These are phyloP conservation scores for Atherinomorus stipes DNA, from an alignment of 2,113 vertebrate genomes.

Conservation along the genomic window DNA sequence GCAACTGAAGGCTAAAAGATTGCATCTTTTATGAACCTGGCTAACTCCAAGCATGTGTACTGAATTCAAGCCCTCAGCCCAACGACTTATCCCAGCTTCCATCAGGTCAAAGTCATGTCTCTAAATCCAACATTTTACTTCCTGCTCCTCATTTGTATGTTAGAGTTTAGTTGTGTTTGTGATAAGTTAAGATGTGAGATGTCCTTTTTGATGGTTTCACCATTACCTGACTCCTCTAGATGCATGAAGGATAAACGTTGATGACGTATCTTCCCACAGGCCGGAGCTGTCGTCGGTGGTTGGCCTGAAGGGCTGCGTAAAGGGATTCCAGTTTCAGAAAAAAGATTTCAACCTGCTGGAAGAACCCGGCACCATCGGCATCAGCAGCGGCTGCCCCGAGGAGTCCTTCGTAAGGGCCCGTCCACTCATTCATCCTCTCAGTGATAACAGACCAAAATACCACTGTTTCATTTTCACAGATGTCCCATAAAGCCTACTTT, in stretches of 20 bases:
- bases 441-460: not conserved
- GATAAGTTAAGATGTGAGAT: too few species aligned
- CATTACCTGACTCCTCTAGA: too few species aligned
- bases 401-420: slow-evolving; percentile 90
- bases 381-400: slow-evolving; percentile 96
- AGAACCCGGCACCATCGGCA: slow-evolving; percentile 93
- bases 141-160: too few species aligned
- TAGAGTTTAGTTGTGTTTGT: too few species aligned
- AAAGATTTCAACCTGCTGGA: slow-evolving; percentile 97
- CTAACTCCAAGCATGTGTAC: too few species aligned
- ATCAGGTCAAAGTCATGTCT: too few species aligned
- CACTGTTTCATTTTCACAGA: slow-evolving; percentile 75
- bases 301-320: slow-evolving; percentile 93
- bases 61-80: too few species aligned
- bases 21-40: too few species aligned
- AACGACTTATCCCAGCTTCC: too few species aligned
- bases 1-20: too few species aligned
- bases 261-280: slow-evolving; percentile 59
- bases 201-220: too few species aligned
- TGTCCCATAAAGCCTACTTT: slow-evolving; percentile 95
- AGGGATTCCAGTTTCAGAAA: slow-evolving; percentile 98
- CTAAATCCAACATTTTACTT: too few species aligned
- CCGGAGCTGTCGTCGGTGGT: slow-evolving; percentile 85
- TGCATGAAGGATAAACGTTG: not conserved
- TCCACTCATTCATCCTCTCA: not conserved